Conservation (phyloP, 2,797 vertebrate genomes). For the Tinamus major region DNA sequence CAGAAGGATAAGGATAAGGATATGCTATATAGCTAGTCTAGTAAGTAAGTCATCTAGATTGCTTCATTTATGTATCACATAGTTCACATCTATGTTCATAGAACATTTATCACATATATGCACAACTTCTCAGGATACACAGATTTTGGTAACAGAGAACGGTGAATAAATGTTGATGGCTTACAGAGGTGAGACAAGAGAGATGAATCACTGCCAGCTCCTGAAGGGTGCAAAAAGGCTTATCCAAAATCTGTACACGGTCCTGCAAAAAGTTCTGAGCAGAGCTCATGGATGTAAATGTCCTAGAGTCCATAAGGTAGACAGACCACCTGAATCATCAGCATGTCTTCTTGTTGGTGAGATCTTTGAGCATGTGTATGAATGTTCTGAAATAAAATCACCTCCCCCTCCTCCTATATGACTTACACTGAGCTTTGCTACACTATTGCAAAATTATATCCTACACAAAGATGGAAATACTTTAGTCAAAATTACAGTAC, state of each 20-base stretch:
- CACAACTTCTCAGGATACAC: background rate
- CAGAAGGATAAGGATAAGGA: background rate
- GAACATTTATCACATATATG: no score
- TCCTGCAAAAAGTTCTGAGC: background rate
- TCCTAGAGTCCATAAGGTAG: background rate
- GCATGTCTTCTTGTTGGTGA: background rate
- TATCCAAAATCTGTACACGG: background rate
- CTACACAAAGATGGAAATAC: background rate
- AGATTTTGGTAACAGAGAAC: background rate
- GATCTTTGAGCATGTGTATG: background rate
- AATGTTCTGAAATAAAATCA: background rate
- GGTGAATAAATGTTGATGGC: background rate
- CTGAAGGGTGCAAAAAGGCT: background rate
- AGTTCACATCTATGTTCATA: no score
- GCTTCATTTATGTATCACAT: background rate
- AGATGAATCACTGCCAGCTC: background rate
- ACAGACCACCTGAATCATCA: background rate
- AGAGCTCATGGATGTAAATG: background rate
- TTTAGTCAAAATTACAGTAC: background rate
- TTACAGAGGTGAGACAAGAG: background rate
- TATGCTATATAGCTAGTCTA: background rate
- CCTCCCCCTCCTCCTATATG: background rate
- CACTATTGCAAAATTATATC: background rate
- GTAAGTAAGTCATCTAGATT: background rate
- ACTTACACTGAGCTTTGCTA: background rate